Conservation (phyloP, 2,113 vertebrate genomes). For the Tragelaphus imberbis region DNA sequence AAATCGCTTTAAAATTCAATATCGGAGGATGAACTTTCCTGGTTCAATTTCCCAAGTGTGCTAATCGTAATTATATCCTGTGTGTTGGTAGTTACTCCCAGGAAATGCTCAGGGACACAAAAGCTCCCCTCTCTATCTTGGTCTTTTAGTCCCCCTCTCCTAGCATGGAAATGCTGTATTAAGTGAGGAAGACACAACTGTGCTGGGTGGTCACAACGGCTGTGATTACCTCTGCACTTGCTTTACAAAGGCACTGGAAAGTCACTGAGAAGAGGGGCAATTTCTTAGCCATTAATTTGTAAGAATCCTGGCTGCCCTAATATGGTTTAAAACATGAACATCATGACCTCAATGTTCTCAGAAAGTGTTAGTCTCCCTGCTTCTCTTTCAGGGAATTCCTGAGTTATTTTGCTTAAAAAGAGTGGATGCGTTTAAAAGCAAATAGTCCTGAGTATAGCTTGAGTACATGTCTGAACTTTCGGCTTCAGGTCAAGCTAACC, state of each 20-base stretch:
- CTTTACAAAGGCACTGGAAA: neutral
- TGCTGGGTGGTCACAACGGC: neutral
- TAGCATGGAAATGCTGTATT: neutral
- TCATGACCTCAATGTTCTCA: neutral
- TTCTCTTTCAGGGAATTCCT: neutral
- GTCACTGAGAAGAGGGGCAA: conserved; percentile 16
- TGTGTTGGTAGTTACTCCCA: neutral
- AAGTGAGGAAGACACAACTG: neutral
- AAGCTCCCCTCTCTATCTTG: neutral
- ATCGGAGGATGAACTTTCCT: neutral
- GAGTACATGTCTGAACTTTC: neutral
- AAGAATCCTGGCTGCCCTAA: neutral
- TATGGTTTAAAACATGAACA: conserved; percentile 24
- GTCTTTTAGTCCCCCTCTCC: neutral
- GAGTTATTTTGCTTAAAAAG: conserved; percentile 17
- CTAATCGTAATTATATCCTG: conserved; percentile 11
- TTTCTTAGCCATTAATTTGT: conserved; percentile 6
- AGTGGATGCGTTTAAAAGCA: neutral
- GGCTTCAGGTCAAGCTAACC: neutral
- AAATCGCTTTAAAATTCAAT: conserved; percentile 33
- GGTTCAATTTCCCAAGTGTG: neutral
- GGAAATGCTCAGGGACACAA: neutral
- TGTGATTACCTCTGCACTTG: neutral
- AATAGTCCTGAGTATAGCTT: neutral
- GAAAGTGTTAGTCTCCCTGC: neutral